Base-by-base conservation (phyloP, 1,140 invertebrate species). In the Sweltsa coloradensis region DNA sequence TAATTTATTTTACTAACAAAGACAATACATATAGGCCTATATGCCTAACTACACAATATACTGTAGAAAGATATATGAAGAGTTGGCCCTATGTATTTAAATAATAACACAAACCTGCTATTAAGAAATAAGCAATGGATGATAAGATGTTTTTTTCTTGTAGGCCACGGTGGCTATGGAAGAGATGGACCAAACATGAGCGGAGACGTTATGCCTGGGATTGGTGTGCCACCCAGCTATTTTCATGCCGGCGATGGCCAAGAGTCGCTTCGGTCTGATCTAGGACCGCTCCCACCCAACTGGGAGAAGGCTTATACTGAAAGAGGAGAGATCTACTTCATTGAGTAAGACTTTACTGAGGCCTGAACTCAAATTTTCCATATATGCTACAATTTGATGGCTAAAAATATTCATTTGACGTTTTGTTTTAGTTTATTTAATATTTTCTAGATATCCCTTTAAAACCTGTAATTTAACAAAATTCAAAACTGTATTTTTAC, bases 301-400 rank as follows among this genome's bases (percentile, higher is more conserved):
- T 98, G 94, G 94, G 93, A 97, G 65, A 92, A 95, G 63, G 91
- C 92, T 14, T 96, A 86, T 58, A 95, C 94, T 5, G 91, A 96
- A 50, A 87, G 89, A 51, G 94, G 94, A 52, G 92, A 97, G 72
- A 79, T 88, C 47, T 98, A 97, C 70, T 98, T 96, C 60, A 97
- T 98, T 56, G 93, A 98, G 92, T 97, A 71, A 79, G 85, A 81
- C 54, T 41, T 6, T 13, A 18, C 11, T 34, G 5, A 27, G 13
- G 22, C 13, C 60, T 59, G 26, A 47, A 19, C 14, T 21, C 13
- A n/a, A n/a, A n/a, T n/a, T n/a, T n/a, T n/a, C n/a, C n/a, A 16
- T 45, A 16, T 18, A 5, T 41, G 3, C n/a, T 47, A 3, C 40
- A 42, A 23, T 24, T 27, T 13, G 18, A 36, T 26, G 2, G 18